Evolutionary conservation across 2,888 invertebrate genomes (phyloP).

Genomic region (Andricus quercusramuli): DNA sequence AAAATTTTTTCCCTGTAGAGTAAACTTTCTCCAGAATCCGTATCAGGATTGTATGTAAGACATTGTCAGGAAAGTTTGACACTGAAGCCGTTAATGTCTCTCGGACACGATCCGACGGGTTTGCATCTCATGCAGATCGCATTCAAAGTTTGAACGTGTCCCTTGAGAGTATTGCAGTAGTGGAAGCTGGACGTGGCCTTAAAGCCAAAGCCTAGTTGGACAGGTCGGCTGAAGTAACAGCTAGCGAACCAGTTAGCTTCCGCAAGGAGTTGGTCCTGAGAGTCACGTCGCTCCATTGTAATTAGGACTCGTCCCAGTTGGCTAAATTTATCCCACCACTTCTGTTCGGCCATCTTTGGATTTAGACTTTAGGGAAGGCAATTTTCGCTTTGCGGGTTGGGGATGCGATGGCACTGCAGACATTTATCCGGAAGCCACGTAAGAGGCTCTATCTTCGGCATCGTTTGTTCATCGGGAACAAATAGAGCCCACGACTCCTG

Average conservation of each 20-base stretch:
- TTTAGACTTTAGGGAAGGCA: conserved; percentile 39
- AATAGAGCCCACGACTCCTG: conserved; percentile 29
- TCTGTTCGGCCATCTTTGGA: conserved; percentile 51
- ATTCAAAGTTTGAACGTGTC: conserved; percentile 62
- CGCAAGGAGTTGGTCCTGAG: conserved; percentile 44
- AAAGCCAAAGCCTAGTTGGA: conserved; percentile 20
- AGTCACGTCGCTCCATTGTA: conserved; percentile 64
- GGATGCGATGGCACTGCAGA: conserved; percentile 16
- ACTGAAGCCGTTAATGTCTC: conserved; percentile 46
- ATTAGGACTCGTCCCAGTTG: conserved; percentile 61
- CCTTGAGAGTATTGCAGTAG: conserved; percentile 52
- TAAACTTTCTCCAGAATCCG: neutral
- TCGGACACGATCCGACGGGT: conserved; percentile 40
- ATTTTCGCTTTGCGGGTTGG: conserved; percentile 36
- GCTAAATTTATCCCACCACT: conserved; percentile 60
- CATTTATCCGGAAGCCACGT: conserved; percentile 40
- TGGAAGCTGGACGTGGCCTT: conserved; percentile 47
- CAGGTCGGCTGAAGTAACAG: conserved; percentile 37
- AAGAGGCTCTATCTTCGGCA: conserved; percentile 38
- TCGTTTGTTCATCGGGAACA: conserved; percentile 43
- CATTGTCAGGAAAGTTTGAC: conserved; percentile 5
- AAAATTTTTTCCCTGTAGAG: neutral
- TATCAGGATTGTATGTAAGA: neutral
- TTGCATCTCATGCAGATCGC: conserved; percentile 45
- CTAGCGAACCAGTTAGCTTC: conserved; percentile 45